A percentile compares a stretch with the other conserved stretches of the same genome.
Conservation (phyloP, 2,888 invertebrate genomes). For the Biston stratarius region DNA sequence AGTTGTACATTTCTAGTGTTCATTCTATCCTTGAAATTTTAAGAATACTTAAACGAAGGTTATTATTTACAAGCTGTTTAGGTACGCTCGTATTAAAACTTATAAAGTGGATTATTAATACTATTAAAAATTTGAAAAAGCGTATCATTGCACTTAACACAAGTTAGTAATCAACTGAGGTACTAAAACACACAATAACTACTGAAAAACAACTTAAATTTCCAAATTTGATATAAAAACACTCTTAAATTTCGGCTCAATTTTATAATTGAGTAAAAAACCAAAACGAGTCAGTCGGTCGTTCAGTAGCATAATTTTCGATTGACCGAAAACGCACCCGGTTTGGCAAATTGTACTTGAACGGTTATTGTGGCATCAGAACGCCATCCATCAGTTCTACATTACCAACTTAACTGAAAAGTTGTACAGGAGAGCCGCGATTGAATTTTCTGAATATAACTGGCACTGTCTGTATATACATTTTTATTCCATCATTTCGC, state of each 20-base stretch:
- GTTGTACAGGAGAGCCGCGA: not conserved
- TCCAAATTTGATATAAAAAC: not conserved
- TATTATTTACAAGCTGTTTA: too few species aligned
- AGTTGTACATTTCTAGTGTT: too few species aligned
- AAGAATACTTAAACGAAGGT: too few species aligned
- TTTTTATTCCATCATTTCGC: not conserved
- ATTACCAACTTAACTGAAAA: not conserved
- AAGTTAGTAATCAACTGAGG: too few species aligned
- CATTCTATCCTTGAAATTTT: too few species aligned
- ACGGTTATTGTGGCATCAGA: conserved; percentile 21
- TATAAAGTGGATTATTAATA: too few species aligned
- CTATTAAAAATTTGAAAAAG: too few species aligned
- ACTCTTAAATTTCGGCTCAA: not conserved
- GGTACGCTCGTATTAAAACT: too few species aligned
- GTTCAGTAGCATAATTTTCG: conserved; percentile 32
- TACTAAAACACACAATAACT: too few species aligned
- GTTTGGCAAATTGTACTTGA: conserved; percentile 29
- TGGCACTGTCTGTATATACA: too few species aligned
- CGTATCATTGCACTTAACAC: too few species aligned
- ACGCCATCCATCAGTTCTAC: conserved; percentile 47
- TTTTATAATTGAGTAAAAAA: conserved; percentile 8
- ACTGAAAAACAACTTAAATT: too few species aligned
- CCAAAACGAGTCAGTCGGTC: conserved; percentile 23
- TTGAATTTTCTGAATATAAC: not conserved
- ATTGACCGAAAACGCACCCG: conserved; percentile 35